Evolutionary conservation across 1,140 invertebrate genomes (phyloP).

Genomic region (Drosophila saltans): DNA sequence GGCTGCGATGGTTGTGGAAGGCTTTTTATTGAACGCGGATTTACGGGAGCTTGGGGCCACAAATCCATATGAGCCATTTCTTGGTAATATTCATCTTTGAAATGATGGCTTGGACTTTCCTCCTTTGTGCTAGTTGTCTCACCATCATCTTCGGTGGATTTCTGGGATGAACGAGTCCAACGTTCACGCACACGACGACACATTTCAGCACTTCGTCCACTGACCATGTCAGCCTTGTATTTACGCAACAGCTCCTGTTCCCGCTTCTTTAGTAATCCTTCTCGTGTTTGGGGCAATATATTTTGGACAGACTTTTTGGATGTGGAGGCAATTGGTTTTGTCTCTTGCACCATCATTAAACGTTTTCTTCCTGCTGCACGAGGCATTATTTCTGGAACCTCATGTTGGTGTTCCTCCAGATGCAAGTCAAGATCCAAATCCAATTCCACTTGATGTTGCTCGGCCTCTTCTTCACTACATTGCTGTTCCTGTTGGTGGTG

Average conservation of each 20-base stretch:
- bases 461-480: neutral
- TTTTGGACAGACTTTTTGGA: neutral
- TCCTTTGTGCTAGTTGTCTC: neutral
- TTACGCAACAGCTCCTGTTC: slow-evolving; percentile 52
- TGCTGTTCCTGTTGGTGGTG: slow-evolving; percentile 17
- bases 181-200: slow-evolving; percentile 51
- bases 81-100: neutral
- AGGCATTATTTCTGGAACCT: neutral
- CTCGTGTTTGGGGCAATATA: slow-evolving; percentile 21
- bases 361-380: neutral
- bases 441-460: neutral
- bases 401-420: neutral
- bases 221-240: slow-evolving; percentile 49
- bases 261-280: slow-evolving; percentile 38
- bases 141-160: slow-evolving; percentile 22
- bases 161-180: slow-evolving; percentile 27
- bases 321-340: neutral
- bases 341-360: neutral
- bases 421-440: neutral
- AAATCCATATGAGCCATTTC: slow-evolving; percentile 1
- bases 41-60: neutral
- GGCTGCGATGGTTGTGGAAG: neutral
- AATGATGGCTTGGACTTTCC: neutral
- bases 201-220: slow-evolving; percentile 49
- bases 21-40: neutral